Evolutionary conservation across 2,797 vertebrate genomes (phyloP).

Genomic region (Poecilia velifera): DNA sequence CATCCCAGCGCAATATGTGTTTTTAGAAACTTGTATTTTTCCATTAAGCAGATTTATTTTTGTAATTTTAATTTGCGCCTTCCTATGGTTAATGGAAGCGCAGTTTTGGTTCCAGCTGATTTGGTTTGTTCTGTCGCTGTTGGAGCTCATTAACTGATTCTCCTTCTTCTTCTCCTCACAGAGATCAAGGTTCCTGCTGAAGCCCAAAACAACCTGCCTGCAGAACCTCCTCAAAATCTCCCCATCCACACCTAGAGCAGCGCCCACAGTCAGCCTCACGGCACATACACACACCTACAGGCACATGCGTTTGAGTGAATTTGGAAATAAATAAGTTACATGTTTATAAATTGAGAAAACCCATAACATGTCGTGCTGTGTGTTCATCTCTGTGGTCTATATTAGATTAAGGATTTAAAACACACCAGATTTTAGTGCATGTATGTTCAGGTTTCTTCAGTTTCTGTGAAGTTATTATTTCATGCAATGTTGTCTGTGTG

Average conservation of each 20-base stretch:
- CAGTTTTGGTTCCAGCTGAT: not conserved
- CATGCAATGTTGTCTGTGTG: conserved; percentile 17
- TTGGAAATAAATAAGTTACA: conserved; percentile 14
- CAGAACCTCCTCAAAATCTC: conserved; percentile 82
- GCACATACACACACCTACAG: conserved; percentile 25
- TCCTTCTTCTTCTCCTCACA: conserved; percentile 23
- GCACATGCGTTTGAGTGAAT: conserved; percentile 24
- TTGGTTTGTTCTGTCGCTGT: not conserved
- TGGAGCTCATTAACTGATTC: not conserved
- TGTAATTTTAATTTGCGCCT: too few relatives aligned
- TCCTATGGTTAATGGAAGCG: too few relatives aligned
- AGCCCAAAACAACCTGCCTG: conserved; percentile 68
- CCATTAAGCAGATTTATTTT: too few relatives aligned
- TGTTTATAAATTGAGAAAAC: conserved; percentile 32
- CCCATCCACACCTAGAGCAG: conserved; percentile 68
- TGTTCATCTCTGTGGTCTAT: conserved; percentile 63
- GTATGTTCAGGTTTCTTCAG: conserved; percentile 28
- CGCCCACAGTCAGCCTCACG: conserved; percentile 9
- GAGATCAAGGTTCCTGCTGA: conserved; percentile 69
- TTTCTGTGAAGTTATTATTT: conserved; percentile 45
- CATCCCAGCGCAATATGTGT: too few relatives aligned
- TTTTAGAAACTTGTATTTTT: too few relatives aligned
- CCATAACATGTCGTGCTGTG: conserved; percentile 33
- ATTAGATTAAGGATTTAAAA: conserved; percentile 55
- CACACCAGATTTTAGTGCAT: conserved; percentile 12